phyloP scores from a whole-genome alignment of 2,113 vertebrate species.

The Malurus melanocephalus region DNA sequence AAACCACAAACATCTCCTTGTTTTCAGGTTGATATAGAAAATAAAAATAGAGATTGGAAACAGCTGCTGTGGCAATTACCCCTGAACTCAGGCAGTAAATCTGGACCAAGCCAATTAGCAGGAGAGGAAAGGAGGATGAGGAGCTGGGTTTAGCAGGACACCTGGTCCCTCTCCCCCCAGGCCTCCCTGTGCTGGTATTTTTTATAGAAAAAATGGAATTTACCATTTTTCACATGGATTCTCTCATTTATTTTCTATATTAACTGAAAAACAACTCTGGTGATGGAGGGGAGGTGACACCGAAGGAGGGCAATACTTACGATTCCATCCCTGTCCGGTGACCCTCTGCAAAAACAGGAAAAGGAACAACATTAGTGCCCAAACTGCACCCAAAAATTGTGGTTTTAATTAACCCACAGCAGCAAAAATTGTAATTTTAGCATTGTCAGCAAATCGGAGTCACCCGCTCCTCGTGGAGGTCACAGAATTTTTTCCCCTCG shows the following conservation, averaged over 20 bases:
- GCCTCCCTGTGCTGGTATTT: neutral
- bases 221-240: accelerated
- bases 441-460: accelerated
- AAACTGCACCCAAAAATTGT: accelerated
- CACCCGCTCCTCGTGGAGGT: accelerated
- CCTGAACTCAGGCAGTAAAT: neutral
- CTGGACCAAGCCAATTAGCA: neutral
- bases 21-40: slow-evolving; percentile 54
- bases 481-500: too few relatives aligned
- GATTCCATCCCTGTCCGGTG: slow-evolving; percentile 90
- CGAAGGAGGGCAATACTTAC: slow-evolving; percentile 75
- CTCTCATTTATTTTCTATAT: neutral
- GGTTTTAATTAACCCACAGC: accelerated
- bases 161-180: neutral
- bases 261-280: neutral
- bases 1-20: neutral
- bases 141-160: neutral
- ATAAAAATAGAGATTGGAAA: neutral
- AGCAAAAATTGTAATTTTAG: accelerated
- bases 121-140: neutral
- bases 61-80: neutral
- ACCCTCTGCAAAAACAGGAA: slow-evolving; percentile 80
- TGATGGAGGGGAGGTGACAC: neutral
- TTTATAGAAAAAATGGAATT: neutral
- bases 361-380: neutral